These are phyloP conservation scores for Philopotamus ludificatus DNA, from an alignment of 1,140 invertebrate species.

Conservation along the genomic window DNA sequence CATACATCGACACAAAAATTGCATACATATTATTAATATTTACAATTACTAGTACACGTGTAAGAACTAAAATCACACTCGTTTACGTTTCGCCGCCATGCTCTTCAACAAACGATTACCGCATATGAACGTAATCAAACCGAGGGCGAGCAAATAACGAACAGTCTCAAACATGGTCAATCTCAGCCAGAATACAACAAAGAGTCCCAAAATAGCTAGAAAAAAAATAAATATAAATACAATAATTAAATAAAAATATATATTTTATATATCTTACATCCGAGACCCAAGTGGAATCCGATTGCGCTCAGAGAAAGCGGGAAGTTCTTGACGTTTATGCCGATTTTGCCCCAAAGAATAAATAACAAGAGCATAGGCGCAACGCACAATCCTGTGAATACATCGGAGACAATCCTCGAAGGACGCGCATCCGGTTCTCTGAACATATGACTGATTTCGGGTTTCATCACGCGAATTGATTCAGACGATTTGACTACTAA, in stretches of 20 bases:
- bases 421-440: conserved; percentile 89
- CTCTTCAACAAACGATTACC: conserved; percentile 85
- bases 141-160: conserved; percentile 81
- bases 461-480: conserved; percentile 61
- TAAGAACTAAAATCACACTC: too few species aligned
- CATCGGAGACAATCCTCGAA: conserved; percentile 79
- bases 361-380: conserved; percentile 83
- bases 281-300: conserved; percentile 83
- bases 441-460: conserved; percentile 92
- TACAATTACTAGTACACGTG: too few species aligned
- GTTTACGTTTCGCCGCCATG: conserved; percentile 59
- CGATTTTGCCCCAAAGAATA: conserved; percentile 83
- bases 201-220: conserved; percentile 81
- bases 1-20: too few species aligned
- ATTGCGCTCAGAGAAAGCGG: conserved; percentile 75
- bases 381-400: conserved; percentile 83
- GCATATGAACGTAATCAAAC: conserved; percentile 83
- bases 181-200: conserved; percentile 86
- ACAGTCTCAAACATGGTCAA: conserved; percentile 97
- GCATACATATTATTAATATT: too few species aligned
- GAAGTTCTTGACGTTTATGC: conserved; percentile 87
- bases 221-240: conserved; percentile 40
- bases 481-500: conserved; percentile 17
- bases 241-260: background rate
- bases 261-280: conserved; percentile 44